Evolutionary conservation across 2,888 invertebrate genomes (phyloP).

Genomic region (Penaeus monodon): DNA sequence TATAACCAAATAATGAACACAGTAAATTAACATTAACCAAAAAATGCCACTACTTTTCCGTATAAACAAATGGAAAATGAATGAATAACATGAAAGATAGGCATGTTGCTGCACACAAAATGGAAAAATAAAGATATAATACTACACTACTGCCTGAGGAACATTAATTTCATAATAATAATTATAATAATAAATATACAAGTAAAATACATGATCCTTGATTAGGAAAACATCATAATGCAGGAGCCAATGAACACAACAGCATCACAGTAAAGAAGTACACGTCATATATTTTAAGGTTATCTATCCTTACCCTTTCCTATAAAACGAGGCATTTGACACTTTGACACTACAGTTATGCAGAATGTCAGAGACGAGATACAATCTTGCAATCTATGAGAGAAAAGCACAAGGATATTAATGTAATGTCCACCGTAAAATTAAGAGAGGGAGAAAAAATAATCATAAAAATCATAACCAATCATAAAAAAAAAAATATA

Average conservation of each 20-base stretch:
- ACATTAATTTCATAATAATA: no score
- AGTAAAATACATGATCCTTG: no score
- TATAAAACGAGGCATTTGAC: conserved; percentile 93
- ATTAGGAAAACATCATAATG: no score
- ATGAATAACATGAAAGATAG: not conserved
- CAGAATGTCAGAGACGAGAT: conserved; percentile 94
- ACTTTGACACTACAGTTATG: conserved; percentile 97
- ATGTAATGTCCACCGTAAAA: not conserved
- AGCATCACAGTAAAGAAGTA: no score
- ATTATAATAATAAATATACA: no score
- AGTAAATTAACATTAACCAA: no score
- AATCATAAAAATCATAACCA: not conserved
- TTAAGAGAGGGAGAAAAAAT: not conserved
- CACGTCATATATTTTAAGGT: no score
- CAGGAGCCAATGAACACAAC: no score
- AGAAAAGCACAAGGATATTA: conserved; percentile 26
- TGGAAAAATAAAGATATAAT: conserved; percentile 1
- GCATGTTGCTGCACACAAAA: not conserved
- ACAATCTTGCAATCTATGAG: conserved; percentile 84
- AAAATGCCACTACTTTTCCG: no score
- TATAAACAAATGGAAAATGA: no score
- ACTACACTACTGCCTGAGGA: not conserved
- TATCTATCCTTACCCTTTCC: conserved; percentile 77
- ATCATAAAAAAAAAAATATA: not conserved
- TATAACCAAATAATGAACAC: no score